phyloP scores from a whole-genome alignment of 2,113 vertebrate genomes.

The Scomber colias region DNA sequence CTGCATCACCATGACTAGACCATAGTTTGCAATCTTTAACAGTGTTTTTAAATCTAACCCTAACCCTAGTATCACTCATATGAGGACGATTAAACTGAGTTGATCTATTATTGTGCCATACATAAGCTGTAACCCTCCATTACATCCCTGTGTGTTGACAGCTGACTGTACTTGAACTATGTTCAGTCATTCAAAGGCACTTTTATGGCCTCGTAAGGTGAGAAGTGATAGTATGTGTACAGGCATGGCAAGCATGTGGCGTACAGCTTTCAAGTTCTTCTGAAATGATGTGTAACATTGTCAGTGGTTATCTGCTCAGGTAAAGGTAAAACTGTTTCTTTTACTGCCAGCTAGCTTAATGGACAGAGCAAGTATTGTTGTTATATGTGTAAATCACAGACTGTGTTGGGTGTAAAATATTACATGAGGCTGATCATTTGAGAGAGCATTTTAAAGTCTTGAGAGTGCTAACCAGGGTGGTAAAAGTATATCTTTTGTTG shows the following conservation, averaged over 20 bases:
- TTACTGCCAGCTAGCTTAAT: not conserved
- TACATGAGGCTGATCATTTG: not conserved
- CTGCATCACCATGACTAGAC: not conserved
- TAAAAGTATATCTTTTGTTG: constrained; percentile 6
- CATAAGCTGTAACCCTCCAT: not conserved
- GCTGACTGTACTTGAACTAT: not conserved
- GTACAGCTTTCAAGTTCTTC: not conserved
- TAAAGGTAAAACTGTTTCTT: constrained; percentile 23
- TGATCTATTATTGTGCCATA: not conserved
- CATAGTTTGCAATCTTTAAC: not conserved
- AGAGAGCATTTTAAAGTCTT: constrained; percentile 8
- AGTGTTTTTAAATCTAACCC: not conserved
- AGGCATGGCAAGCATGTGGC: not conserved
- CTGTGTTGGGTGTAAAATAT: not conserved
- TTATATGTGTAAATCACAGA: not conserved
- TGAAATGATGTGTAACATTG: not conserved
- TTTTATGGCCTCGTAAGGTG: not conserved
- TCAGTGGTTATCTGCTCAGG: constrained; percentile 25
- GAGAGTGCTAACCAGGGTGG: not conserved
- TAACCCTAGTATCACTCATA: not conserved
- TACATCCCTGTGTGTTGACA: not conserved
- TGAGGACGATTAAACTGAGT: not conserved
- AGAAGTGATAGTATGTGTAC: not conserved
- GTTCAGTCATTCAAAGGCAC: not conserved
- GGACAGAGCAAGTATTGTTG: not conserved